Base-by-base conservation (phyloP, 2,797 vertebrate species). In the Gorsachius magnificus region DNA sequence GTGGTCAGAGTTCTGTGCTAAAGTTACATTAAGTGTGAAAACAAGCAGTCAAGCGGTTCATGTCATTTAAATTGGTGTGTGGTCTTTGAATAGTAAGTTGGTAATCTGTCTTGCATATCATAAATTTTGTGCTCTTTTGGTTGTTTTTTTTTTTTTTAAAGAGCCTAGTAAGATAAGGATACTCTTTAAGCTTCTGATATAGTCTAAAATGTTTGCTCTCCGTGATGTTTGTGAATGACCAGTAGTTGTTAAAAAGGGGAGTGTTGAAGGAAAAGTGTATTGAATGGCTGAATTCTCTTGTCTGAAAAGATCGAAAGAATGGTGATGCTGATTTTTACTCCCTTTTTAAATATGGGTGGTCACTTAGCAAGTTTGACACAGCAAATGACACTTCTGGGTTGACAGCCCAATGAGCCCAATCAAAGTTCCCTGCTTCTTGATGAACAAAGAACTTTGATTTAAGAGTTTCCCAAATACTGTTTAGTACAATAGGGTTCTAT, bases 61-160 rank as follows among this genome's bases (percentile, higher is more conserved):
- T 4, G 9, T 63, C 54, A 51, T 13, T 60, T 81, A 51, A 88
- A 41, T 66, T 45, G 15, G 4, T 4, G 19, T 11, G 20, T 66
- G 12, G 13, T 60, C 15, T 60, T 81, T 31, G 19, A 58, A 7
- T 48, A 46, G 24, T 21, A 15, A 19, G 11, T n/a, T 36, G 21
- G 16, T 61, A 28, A 20, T 83, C 11, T 29, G 0, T 83, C 10
- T 60, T 53, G 13, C 6, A 1, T 43, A 43, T 58, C 1, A 1
- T 63, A 70, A 10, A 48, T 66, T 54, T 76, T 46, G 9, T 76
- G 22, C 3, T 75, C 11, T 61, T 68, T 35, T 3, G 41, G 15
- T 43, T 43, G 10, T 41, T 61, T 64, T n/a, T 3, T 61, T 68
- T 35, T 3, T 58, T 56, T 69, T 85, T 57, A 3, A 45, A 12